Base-by-base conservation (phyloP, 2,888 invertebrate genomes). In the Scaptomyza cyrtandrae region DNA sequence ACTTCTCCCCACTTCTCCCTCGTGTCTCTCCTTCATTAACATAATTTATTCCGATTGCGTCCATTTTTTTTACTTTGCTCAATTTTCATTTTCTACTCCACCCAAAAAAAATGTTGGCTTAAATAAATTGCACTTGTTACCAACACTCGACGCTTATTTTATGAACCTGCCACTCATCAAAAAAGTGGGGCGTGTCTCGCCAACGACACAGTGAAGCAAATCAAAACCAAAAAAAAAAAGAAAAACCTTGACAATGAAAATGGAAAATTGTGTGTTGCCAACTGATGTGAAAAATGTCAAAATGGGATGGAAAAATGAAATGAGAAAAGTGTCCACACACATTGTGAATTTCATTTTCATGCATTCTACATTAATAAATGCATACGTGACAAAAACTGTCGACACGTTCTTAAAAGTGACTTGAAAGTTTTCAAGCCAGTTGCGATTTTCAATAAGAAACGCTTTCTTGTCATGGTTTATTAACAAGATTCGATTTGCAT, bases 31-130 rank as follows among this genome's bases (percentile, higher is more conserved):
- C 67, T 55, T 62, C 55, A 60, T 76, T 83, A 77, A 81, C 87
- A 81, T 84, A 86, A 80, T 82, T 87, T 72, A 87, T 81, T 78
- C 45, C 70, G n/a, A 68, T 75, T 80, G 31, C 35, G 9, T 44
- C 50, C 33, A 45, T 7, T 14, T 14, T 35, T 55, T 19, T 43
- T 19, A 35, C 14, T 14, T n/a, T 16, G 57, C 19, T 6, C n/a
- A n/a, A n/a, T n/a, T n/a, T n/a, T 6, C 14, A 6, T 10, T 10
- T 33, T 11, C 13, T 35, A 43, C 31, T 27, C 41, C 9, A 43
- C 11, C 19, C 3, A 35, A 3, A 3, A 35, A 3, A 3, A 50
- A 80, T 60, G 67, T 78, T 41, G 46, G 45, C 44, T 72, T 54
- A 46, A 64, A 58, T 63, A 63, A 75, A 53, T 60, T 64, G 58